Evolutionary conservation across 2,888 invertebrate species (phyloP).

Genomic region (Trichopria drosophilae): DNA sequence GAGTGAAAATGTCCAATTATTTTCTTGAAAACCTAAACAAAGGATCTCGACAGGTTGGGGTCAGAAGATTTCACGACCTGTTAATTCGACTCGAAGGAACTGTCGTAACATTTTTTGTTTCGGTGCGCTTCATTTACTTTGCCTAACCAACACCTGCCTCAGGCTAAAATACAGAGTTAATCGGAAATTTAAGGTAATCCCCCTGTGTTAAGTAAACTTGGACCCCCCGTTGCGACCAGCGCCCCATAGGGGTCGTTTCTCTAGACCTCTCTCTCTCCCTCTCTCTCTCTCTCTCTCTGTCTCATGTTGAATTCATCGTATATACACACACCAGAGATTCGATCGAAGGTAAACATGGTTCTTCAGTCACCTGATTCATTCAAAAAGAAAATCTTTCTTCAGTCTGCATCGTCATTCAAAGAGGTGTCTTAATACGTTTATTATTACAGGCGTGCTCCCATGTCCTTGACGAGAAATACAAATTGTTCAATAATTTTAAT

Average conservation of each 20-base stretch:
- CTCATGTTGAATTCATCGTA: not conserved
- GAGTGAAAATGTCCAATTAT: constrained; percentile 32
- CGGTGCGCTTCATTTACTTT: constrained; percentile 49
- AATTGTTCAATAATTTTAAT: too few relatives aligned
- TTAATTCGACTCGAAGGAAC: constrained; percentile 20
- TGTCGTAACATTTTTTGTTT: constrained; percentile 15
- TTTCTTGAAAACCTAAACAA: constrained; percentile 14
- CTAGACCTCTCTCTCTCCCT: constrained; percentile 29
- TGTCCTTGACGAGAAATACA: too few relatives aligned
- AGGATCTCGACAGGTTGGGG: constrained; percentile 33
- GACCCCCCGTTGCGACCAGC: constrained; percentile 34
- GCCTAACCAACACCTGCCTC: too few relatives aligned
- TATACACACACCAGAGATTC: too few relatives aligned
- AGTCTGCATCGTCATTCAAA: too few relatives aligned
- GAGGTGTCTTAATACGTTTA: too few relatives aligned
- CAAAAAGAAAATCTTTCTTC: too few relatives aligned
- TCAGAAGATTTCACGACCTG: constrained; percentile 38
- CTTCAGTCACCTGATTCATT: too few relatives aligned
- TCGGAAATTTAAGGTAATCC: constrained; percentile 49
- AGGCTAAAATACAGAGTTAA: constrained; percentile 46
- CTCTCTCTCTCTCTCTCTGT: constrained; percentile 10
- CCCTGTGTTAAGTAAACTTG: constrained; percentile 44
- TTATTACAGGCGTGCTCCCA: too few relatives aligned
- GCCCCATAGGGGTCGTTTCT: constrained; percentile 34
- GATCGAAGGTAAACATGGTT: too few relatives aligned